Conservation (phyloP, 2,797 vertebrate species). For the Acanthurus leucopareius region DNA sequence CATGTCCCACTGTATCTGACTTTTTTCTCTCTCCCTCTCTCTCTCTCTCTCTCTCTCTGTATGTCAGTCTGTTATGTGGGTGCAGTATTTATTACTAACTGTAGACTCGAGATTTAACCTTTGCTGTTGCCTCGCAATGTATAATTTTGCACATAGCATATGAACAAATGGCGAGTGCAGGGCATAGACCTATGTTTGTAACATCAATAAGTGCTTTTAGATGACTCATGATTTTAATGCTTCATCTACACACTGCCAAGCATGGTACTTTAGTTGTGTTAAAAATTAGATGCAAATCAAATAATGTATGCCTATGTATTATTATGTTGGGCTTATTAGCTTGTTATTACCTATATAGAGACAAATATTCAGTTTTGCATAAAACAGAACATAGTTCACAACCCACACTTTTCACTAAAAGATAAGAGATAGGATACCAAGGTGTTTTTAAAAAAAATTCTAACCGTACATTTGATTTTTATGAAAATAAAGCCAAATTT, state of each 20-base stretch:
- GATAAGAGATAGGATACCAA: not conserved
- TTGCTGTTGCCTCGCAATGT: conserved; percentile 15
- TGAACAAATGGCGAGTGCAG: conserved; percentile 34
- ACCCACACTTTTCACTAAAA: not conserved
- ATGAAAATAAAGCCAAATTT: not conserved
- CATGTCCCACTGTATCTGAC: conserved; percentile 38
- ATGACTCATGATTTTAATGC: conserved; percentile 33
- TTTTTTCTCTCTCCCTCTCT: not conserved
- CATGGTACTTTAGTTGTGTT: conserved; percentile 11
- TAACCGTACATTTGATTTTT: not conserved
- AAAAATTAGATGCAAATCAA: too few species aligned
- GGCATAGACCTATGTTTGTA: conserved; percentile 50
- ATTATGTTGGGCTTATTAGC: too few species aligned
- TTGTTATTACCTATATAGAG: not conserved
- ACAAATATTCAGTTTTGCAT: conserved; percentile 1
- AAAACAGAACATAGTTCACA: not conserved
- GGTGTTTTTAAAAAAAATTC: not conserved
- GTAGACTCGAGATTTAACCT: conserved; percentile 10
- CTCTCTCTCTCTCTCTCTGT: conserved; percentile 4
- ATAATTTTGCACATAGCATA: conserved; percentile 25
- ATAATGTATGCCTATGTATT: too few species aligned
- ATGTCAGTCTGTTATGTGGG: not conserved
- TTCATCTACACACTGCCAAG: conserved; percentile 43
- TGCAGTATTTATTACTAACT: conserved; percentile 23
- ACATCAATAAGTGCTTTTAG: conserved; percentile 61